Evolutionary conservation across 2,888 invertebrate genomes (phyloP).

Genomic region (Leucania comma): DNA sequence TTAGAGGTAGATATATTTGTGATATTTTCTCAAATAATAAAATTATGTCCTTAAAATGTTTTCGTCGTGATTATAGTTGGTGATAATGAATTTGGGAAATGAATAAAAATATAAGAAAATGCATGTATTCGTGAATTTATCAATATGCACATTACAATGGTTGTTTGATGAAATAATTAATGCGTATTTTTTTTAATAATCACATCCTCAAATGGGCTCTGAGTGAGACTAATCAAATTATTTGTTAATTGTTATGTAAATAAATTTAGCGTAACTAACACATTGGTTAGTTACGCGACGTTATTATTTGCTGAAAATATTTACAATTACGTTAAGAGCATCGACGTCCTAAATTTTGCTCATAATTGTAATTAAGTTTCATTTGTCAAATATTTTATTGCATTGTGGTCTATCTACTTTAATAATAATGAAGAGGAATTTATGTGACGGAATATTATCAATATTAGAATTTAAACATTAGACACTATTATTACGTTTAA

Average conservation of each 20-base stretch:
- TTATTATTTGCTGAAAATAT: constrained; percentile 28
- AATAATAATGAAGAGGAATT: constrained; percentile 46
- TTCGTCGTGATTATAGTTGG: constrained; percentile 5
- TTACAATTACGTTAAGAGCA: constrained; percentile 22
- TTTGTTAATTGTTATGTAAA: constrained; percentile 33
- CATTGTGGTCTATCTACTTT: constrained; percentile 29
- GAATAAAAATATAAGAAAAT: neutral
- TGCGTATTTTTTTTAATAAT: constrained; percentile 12
- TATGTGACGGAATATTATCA: constrained; percentile 58
- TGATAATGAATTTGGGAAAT: neutral
- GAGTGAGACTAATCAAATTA: constrained; percentile 18
- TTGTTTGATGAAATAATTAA: constrained; percentile 5
- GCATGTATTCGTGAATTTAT: constrained; percentile 1
- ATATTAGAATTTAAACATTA: constrained; percentile 50
- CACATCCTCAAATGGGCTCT: neutral
- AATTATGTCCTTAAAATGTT: constrained; percentile 26
- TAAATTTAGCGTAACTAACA: constrained; percentile 1
- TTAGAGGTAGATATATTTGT: constrained; percentile 43
- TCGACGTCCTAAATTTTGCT: constrained; percentile 46
- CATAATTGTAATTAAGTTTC: constrained; percentile 30
- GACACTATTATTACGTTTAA: constrained; percentile 42
- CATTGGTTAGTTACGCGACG: constrained; percentile 11
- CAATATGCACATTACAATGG: constrained; percentile 28
- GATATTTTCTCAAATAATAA: constrained; percentile 48
- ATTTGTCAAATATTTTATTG: constrained; percentile 23